Evolutionary conservation across 2,113 vertebrate species (phyloP), one percentile per base, ranked within the genome.

Genomic region (Nannospalax galili): DNA sequence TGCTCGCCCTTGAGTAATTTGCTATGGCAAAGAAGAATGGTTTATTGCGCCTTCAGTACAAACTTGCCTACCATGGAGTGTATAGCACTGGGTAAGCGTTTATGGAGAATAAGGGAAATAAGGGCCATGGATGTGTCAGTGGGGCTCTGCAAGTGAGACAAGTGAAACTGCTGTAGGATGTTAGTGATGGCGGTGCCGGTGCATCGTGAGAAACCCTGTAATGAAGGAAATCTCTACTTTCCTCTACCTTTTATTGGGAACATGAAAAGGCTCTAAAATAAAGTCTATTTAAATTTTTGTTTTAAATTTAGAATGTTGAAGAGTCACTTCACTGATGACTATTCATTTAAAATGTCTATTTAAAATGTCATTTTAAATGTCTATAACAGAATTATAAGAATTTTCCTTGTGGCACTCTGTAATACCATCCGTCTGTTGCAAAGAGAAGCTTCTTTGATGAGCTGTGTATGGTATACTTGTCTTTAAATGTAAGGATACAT

Each of bases 201-300:
- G 19, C 8, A 12, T 52, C 56, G 15, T 17, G 0, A 30, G 22
- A 3, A 15, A 2, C 10, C 32, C 5, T 14, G 4, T 65, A 20
- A 48, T 72, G 60, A 48, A 19, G 60, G 67, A 67, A 73, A 37
- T 48, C 7, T 67, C 0, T 65, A n/a, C 3, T 60, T 24, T n/a
- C 14, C 22, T n/a, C 2, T 74, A 65, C 30, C 32, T 60, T 75
- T 69, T 48, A 24, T 45, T 82, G 32, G 69, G 26, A 82, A 9
- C 17, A 4, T 15, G 10, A 81, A 69, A 32, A 19, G 26, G 0
- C 22, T 81, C 12, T 58, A 58, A 60, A 73, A 67, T 40, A 87
- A 67, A 17, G 7, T 28, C 6, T 20, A 74, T 64, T 79, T 14
- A 91, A 52, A 62, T 56, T 26, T 12, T 48, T 19, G n/a, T 88